Base-by-base conservation (phyloP, 2,888 invertebrate genomes). In the Diarsia brunnea region DNA sequence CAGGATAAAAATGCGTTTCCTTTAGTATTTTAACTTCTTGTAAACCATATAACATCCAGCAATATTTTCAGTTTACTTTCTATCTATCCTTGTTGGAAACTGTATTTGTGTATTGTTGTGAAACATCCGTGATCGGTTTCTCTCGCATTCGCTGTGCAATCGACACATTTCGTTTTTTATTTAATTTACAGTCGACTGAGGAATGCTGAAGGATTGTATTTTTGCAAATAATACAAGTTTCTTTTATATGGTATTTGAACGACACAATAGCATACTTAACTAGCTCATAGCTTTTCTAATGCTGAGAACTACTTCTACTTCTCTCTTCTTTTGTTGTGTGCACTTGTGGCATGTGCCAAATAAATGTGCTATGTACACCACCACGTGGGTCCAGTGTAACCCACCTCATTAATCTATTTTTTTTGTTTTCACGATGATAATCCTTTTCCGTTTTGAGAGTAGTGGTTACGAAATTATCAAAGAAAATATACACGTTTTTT, bases 91-190 rank as follows among this genome's bases (percentile, higher is more conserved):
- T 79, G 81, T 80, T 73, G 81, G 74, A 68, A 63, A 68, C 64
- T 74, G 69, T 69, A 65, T 77, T 75, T 69, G 73, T 77, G 53
- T 68, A 77, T 64, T 75, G 85, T 88, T 90, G 89, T 90, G 87
- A 87, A 91, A 89, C 88, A 90, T 90, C 89, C 79, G 89, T 89
- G 90, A 91, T 90, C 89, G 87, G 88, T 88, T 91, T 90, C 87
- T 81, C 87, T 79, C 85, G 82, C 82, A 81, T 86, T 86, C 78
- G 83, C 83, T 79, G 58, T 75, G 85, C 72, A 87, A 82, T 83
- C 80, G 81, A 87, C 88, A 89, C 89, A 89, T 91, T 90, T 87
- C 83, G 84, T 87, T 87, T 87, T 38, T 68, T 67, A 47, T 53
- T 65, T 16, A 3, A 16, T 53, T 53, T 53, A 24, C 24, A 0